Conservation (phyloP, 2,888 invertebrate genomes). For the Xylophagus ater region DNA sequence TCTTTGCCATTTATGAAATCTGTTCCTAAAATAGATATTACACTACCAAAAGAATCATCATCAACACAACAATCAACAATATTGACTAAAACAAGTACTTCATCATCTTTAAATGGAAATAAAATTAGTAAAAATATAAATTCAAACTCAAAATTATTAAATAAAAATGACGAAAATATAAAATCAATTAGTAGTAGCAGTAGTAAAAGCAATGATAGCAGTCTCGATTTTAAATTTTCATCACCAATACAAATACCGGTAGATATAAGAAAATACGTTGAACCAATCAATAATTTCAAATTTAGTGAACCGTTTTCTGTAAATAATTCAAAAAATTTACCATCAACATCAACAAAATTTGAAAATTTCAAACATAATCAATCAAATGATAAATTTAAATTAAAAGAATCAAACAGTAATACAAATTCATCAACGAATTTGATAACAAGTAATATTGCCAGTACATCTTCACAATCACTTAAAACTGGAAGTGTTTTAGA, state of each 20-base stretch:
- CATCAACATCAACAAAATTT: conserved; percentile 19
- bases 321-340: conserved; percentile 22
- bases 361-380: conserved; percentile 31
- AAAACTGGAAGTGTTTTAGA: conserved; percentile 41
- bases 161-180: too few relatives aligned
- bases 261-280: conserved; percentile 34
- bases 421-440: background rate
- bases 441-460: background rate
- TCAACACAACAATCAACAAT: conserved; percentile 42
- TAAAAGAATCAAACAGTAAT: background rate
- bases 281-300: conserved; percentile 44
- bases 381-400: background rate
- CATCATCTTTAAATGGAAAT: too few relatives aligned
- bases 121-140: too few relatives aligned
- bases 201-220: background rate
- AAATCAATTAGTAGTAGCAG: too few relatives aligned
- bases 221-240: conserved; percentile 36
- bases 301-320: conserved; percentile 45
- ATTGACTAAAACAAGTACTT: conserved; percentile 10
- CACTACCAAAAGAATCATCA: conserved; percentile 25
- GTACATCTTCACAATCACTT: conserved; percentile 26
- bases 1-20: conserved; percentile 33
- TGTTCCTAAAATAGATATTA: conserved; percentile 34
- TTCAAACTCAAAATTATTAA: too few relatives aligned
- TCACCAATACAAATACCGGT: conserved; percentile 35